A percentile compares a stretch with the other conserved stretches of the same genome.
Evolutionary conservation across 92 coral and sea anemone species (phyloP).

Genomic region (Chrysogorgia sp.): DNA sequence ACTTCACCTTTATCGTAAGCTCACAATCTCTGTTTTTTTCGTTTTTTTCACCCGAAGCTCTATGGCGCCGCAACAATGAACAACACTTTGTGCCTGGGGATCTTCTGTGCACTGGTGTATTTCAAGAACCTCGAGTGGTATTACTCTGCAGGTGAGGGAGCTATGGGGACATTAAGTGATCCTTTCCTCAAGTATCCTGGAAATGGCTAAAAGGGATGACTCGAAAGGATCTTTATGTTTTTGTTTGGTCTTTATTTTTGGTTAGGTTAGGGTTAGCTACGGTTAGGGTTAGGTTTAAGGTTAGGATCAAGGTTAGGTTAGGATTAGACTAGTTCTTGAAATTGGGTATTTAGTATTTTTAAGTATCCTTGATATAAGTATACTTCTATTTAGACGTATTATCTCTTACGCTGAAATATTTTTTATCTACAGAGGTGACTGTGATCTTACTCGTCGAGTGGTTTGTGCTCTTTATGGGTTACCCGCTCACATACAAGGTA

Average conservation of each 20-base stretch:
- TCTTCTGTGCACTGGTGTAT: slow-evolving; percentile 96
- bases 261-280: too few species aligned
- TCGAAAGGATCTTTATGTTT: neutral
- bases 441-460: slow-evolving; percentile 90
- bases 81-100: slow-evolving; percentile 95
- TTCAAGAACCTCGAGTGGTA: slow-evolving; percentile 86
- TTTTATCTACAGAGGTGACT: slow-evolving; percentile 76
- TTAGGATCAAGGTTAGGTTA: too few species aligned
- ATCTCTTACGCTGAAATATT: neutral
- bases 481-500: slow-evolving; percentile 94
- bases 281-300: too few species aligned
- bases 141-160: slow-evolving; percentile 94
- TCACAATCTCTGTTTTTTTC: neutral
- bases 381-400: too few species aligned
- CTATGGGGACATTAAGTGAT: too few species aligned
- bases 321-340: too few species aligned
- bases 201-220: neutral
- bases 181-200: neutral
- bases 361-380: too few species aligned
- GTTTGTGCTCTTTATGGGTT: slow-evolving; percentile 81
- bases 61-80: slow-evolving; percentile 99
- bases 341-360: too few species aligned
- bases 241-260: too few species aligned
- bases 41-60: slow-evolving; percentile 53
- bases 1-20: neutral